These are phyloP conservation scores for Formica exsecta DNA, from an alignment of 1,140 invertebrate species.

Conservation along the genomic window DNA sequence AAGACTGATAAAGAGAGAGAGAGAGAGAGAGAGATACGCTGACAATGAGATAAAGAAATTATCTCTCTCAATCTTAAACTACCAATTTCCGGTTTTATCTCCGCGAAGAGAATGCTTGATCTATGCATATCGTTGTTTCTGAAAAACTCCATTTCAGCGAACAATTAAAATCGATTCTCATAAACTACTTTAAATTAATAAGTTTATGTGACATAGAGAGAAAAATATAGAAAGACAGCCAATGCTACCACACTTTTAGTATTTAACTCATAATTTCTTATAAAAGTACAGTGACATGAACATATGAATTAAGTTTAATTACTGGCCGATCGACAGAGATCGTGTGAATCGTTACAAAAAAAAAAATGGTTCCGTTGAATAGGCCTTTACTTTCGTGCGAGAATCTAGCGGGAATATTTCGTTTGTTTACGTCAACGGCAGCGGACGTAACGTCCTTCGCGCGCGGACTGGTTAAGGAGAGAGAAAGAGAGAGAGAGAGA, in stretches of 20 bases:
- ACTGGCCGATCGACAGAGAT: background rate
- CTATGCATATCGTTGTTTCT: background rate
- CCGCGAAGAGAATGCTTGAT: no score
- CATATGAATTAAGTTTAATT: background rate
- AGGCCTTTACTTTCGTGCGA: slow-evolving; percentile 35
- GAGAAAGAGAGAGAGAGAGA: background rate
- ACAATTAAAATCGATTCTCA: slow-evolving; percentile 4
- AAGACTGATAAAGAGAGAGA: background rate
- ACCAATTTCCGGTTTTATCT: background rate
- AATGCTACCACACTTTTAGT: background rate
- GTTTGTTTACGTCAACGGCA: slow-evolving; percentile 58
- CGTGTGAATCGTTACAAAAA: background rate
- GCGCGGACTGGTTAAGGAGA: slow-evolving; percentile 6
- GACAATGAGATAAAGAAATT: background rate
- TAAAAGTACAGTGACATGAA: background rate
- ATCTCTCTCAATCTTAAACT: background rate
- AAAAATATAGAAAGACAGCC: background rate
- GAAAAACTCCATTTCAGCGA: background rate
- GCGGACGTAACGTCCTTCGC: slow-evolving; percentile 18
- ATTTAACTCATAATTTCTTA: background rate
- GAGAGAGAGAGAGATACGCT: background rate
- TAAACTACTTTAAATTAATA: background rate
- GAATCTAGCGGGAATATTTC: slow-evolving; percentile 45
- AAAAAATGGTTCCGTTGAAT: slow-evolving; percentile 7
- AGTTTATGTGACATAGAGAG: background rate